Percentiles rank a stretch among this genome's conserved stretches.
Conservation (phyloP, 1,140 invertebrate species). For the Kradibia gibbosae region DNA sequence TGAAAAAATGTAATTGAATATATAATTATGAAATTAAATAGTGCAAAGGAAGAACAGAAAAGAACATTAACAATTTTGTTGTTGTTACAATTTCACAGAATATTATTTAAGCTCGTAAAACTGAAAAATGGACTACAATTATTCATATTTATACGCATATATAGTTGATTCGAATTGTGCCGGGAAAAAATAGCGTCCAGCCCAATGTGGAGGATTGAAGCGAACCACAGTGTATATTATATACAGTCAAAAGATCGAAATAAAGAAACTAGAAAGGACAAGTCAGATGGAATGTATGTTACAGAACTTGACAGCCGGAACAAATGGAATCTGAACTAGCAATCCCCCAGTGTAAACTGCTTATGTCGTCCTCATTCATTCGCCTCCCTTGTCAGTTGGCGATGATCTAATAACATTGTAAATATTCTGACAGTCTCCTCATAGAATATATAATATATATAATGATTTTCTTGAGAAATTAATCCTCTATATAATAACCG, state of each 20-base stretch:
- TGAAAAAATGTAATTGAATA: too few species aligned
- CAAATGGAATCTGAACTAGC: conserved; percentile 74
- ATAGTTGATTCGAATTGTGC: conserved; percentile 22
- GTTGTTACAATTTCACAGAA: not conserved
- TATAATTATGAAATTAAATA: too few species aligned
- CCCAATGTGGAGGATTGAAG: not conserved
- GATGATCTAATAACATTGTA: conserved; percentile 66
- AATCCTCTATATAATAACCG: not conserved
- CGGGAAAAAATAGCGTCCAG: not conserved
- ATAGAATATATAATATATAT: not conserved
- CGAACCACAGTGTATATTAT: not conserved
- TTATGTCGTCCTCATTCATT: conserved; percentile 59
- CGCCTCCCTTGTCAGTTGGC: conserved; percentile 57
- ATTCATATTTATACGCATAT: conserved; percentile 17
- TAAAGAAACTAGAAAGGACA: conserved; percentile 58
- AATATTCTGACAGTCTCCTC: conserved; percentile 50
- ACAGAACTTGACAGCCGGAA: conserved; percentile 66
- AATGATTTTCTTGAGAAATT: not conserved
- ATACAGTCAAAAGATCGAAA: not conserved
- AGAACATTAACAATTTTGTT: conserved; percentile 4
- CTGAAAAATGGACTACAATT: conserved; percentile 37
- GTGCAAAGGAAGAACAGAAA: too few species aligned
- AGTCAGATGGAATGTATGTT: conserved; percentile 69
- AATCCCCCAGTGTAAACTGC: conserved; percentile 70
- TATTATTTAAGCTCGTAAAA: conserved; percentile 33